Evolutionary conservation across 2,797 vertebrate species (phyloP), one percentile per base, ranked within the genome.

Genomic region (Alauda arvensis): DNA sequence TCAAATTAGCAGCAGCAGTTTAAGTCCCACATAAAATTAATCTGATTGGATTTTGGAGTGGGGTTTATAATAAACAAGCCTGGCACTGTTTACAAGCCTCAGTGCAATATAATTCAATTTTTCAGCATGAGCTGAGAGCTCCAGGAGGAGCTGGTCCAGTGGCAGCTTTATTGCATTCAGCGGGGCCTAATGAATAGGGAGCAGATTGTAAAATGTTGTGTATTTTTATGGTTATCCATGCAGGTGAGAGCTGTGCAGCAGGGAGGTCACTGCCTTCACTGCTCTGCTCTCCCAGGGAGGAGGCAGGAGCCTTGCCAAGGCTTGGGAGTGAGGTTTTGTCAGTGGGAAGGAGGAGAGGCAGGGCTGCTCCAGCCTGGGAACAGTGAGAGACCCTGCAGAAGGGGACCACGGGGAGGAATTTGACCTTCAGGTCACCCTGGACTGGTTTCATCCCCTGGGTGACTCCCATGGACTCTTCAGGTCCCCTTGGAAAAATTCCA

Each of bases 21-120:
- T 60, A 82, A 66, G 57, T 60, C 63, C 65, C 57, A 51, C 61
- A 69, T 92, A 60, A 94, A 93, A 92, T 91, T 82, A 86, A 88
- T 86, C 86, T 88, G 93, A 91, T 88, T 86, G 83, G 83, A 74
- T 91, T 93, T 92, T 79, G 65, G 40, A 78, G 86, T 21, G 23
- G 68, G 77, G 37, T 25, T 88, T 82, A 15, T 71, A 74, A 86
- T 65, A 92, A 94, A 88, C 78, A 92, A 92, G 81, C 65, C 88
- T 84, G 84, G 42, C 56, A 45, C 57, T 92, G 86, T 92, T 93
- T 82, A 88, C 91, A 89, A 89, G 81, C 37, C 75, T 84, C 61
- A 11, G 51, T 79, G 84, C 83, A 60, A 79, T 79, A 79, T 74
- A 86, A 95, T 91, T 82, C 55, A 48, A 46, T 79, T 92, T 89